phyloP scores from a whole-genome alignment of 2,113 vertebrate species.

The Xiphorhynchus elegans region DNA sequence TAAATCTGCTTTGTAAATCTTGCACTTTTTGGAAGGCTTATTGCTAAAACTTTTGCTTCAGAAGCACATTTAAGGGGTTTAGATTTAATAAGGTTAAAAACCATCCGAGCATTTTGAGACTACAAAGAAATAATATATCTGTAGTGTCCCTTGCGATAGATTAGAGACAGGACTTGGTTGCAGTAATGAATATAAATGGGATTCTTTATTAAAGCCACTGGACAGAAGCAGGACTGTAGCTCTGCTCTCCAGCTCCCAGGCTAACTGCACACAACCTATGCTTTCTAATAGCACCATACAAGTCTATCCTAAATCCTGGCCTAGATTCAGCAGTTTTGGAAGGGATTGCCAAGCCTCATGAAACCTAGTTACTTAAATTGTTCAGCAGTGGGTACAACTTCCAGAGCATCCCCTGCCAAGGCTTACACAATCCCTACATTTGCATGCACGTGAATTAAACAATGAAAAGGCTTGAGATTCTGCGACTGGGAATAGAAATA shows the following conservation, averaged over 20 bases:
- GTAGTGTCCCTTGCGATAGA: slow-evolving; percentile 52
- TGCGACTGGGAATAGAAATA: background rate
- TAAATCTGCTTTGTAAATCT: slow-evolving; percentile 56
- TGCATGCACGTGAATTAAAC: slow-evolving; percentile 5
- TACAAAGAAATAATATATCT: slow-evolving; percentile 63
- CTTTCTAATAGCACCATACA: background rate
- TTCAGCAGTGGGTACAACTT: background rate
- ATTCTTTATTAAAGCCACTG: slow-evolving; percentile 63
- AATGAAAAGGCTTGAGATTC: background rate
- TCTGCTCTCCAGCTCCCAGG: slow-evolving; percentile 33
- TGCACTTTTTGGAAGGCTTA: slow-evolving; percentile 35
- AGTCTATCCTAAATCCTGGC: slow-evolving; percentile 38
- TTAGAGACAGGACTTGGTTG: slow-evolving; percentile 44
- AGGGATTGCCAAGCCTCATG: background rate
- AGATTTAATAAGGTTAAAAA: slow-evolving; percentile 64
- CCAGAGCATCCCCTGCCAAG: background rate
- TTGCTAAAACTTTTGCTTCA: slow-evolving; percentile 59
- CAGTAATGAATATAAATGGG: slow-evolving; percentile 60
- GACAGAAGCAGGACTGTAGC: slow-evolving; percentile 29
- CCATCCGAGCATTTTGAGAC: slow-evolving; percentile 50
- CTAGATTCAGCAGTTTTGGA: slow-evolving; percentile 18
- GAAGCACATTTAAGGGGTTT: slow-evolving; percentile 50
- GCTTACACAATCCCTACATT: background rate
- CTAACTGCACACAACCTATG: slow-evolving; percentile 3
- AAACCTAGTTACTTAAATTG: background rate